Percentiles rank a stretch among this genome's conserved stretches.
Evolutionary conservation across 1,140 invertebrate genomes (phyloP).

Genomic region (Asbolus verrucosus): DNA sequence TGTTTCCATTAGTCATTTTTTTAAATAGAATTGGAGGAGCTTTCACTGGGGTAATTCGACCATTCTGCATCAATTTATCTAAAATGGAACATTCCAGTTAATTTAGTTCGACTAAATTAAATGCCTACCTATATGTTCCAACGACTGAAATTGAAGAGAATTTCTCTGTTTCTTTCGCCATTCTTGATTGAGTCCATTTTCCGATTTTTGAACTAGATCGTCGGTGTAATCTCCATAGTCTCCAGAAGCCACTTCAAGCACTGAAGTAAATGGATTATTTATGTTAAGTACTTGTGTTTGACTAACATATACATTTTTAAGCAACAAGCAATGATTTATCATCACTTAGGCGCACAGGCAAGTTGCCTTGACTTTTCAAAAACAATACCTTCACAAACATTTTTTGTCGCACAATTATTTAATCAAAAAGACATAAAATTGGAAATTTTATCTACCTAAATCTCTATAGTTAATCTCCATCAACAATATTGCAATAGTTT

Average conservation of each 20-base stretch:
- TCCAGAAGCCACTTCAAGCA: conserved; percentile 87
- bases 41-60: conserved; percentile 66
- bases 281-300: too few relatives aligned
- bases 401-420: too few relatives aligned
- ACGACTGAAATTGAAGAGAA: conserved; percentile 57
- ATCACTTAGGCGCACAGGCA: too few relatives aligned
- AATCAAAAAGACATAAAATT: too few relatives aligned
- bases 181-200: conserved; percentile 76
- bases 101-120: not conserved
- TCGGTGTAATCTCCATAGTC: conserved; percentile 79
- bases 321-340: too few relatives aligned
- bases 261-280: conserved; percentile 72
- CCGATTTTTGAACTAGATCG: conserved; percentile 71
- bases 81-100: conserved; percentile 40
- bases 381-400: too few relatives aligned
- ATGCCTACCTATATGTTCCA: conserved; percentile 60
- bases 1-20: conserved; percentile 42
- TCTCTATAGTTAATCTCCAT: too few relatives aligned
- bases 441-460: too few relatives aligned
- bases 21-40: conserved; percentile 59
- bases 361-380: too few relatives aligned
- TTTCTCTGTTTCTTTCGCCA: conserved; percentile 67
- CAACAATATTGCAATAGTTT: too few relatives aligned
- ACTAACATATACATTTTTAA: too few relatives aligned
- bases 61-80: conserved; percentile 64